Percentiles rank a stretch among this genome's conserved stretches.
phyloP scores from a whole-genome alignment of 1,140 invertebrate genomes.

The Vollenhovia emeryi region DNA sequence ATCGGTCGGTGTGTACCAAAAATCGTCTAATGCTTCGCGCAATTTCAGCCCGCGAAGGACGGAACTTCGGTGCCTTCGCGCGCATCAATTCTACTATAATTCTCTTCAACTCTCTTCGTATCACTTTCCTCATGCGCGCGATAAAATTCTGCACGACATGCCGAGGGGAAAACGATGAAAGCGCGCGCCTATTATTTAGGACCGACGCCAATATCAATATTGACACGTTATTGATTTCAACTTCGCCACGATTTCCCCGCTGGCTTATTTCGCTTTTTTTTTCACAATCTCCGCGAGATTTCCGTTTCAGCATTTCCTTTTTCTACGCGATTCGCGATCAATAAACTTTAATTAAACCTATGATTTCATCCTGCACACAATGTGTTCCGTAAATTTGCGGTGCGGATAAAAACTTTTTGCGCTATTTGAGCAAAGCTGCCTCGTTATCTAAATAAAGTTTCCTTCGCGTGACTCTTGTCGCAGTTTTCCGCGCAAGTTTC shows the following conservation, averaged over 20 bases:
- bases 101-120: not conserved
- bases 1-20: no score
- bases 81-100: not conserved
- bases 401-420: not conserved
- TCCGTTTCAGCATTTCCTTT: conserved; percentile 8
- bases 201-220: conserved; percentile 40
- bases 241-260: not conserved
- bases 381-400: conserved; percentile 1
- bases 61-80: not conserved
- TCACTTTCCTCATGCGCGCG: not conserved
- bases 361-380: not conserved
- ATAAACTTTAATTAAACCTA: conserved; percentile 36
- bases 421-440: not conserved
- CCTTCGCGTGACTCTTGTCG: not conserved
- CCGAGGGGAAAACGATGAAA: not conserved
- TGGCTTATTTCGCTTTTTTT: conserved; percentile 27
- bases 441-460: not conserved
- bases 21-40: not conserved
- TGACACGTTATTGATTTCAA: conserved; percentile 49
- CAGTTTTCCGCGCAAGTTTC: not conserved
- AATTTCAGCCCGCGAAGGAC: not conserved
- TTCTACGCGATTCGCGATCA: not conserved
- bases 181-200: conserved; percentile 6
- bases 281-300: not conserved
- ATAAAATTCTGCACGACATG: not conserved